Evolutionary conservation across 2,888 invertebrate genomes (phyloP), one percentile per base, ranked within the genome.

Genomic region (Chrysina gloriosa): DNA sequence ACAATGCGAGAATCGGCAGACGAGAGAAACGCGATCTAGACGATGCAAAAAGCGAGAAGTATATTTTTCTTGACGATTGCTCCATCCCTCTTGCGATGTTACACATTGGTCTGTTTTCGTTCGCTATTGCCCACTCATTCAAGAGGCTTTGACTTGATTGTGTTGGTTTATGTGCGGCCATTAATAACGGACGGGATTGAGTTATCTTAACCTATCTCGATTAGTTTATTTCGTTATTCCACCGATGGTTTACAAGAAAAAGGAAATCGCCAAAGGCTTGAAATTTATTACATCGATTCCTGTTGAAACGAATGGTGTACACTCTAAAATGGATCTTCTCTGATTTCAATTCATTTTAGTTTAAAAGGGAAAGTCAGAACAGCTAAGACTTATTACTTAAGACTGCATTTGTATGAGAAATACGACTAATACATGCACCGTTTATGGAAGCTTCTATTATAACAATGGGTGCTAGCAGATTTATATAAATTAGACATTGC

Each of bases 1-100:
- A 16, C 47, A 31, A 48, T 34, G 27, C n/a, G 27, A 29, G 39
- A 39, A 5, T 34, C 23, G 50, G 36, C n/a, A 14, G 36, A 19
- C 21, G 39, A 14, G 50, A n/a, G 48, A 39, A 64, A 64, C 36
- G 25, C 25, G 39, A 36, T 50, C 31, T 65, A 58, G 75, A 74
- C 73, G 77, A 74, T 77, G 69, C 72, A 70, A 74, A 77, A 78
- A 78, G 76, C 75, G 67, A 75, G 69, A 74, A 76, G 75, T 77
- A 79, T 78, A 80, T 80, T 80, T 79, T 78, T 80, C 79, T 79
- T 72, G 73, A 73, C 76, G 78, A 80, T 80, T 78, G 79, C 78
- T 75, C 76, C 78, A 80, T 80, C 77, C 76, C 78, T 80, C 79
- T 80, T 77, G 74, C 69, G 78, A 68, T 76, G 80, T 78, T 79